Conservation (phyloP, 2,797 vertebrate species). For the Tangara arthus region DNA sequence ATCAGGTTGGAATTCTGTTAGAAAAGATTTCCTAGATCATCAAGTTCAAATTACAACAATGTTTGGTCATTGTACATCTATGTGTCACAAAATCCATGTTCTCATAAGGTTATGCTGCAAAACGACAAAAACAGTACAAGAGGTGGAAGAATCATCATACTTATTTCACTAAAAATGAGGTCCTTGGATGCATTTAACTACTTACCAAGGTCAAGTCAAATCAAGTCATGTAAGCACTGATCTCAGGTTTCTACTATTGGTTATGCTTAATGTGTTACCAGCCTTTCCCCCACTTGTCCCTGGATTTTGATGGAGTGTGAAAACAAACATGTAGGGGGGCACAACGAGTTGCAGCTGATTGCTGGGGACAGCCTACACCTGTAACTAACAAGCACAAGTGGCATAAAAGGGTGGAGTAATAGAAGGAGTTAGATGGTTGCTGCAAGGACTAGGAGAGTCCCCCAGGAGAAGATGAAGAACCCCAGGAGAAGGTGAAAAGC, state of each 20-base stretch:
- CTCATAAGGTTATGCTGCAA: neutral
- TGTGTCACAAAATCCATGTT: neutral
- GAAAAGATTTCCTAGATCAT: neutral
- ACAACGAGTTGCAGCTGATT: too few relatives aligned
- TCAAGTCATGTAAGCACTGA: neutral
- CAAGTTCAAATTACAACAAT: fast-evolving
- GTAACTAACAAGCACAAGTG: too few relatives aligned
- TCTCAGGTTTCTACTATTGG: neutral
- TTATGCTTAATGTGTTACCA: neutral
- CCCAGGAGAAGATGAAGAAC: too few relatives aligned
- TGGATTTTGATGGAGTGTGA: neutral
- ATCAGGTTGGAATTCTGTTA: neutral
- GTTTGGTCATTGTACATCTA: neutral
- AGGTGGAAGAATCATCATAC: neutral
- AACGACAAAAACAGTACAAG: neutral
- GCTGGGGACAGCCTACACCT: too few relatives aligned
- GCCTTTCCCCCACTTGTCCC: neutral
- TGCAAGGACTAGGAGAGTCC: too few relatives aligned
- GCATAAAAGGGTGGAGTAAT: too few relatives aligned
- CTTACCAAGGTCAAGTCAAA: neutral
- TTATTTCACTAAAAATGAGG: neutral
- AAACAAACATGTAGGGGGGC: too few relatives aligned
- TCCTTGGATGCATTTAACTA: neutral
- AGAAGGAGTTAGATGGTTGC: too few relatives aligned
- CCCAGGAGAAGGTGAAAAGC: too few relatives aligned